Percentiles rank a stretch among this genome's conserved stretches.
Conservation (phyloP, 2,113 vertebrate genomes). For the Vombatus ursinus region DNA sequence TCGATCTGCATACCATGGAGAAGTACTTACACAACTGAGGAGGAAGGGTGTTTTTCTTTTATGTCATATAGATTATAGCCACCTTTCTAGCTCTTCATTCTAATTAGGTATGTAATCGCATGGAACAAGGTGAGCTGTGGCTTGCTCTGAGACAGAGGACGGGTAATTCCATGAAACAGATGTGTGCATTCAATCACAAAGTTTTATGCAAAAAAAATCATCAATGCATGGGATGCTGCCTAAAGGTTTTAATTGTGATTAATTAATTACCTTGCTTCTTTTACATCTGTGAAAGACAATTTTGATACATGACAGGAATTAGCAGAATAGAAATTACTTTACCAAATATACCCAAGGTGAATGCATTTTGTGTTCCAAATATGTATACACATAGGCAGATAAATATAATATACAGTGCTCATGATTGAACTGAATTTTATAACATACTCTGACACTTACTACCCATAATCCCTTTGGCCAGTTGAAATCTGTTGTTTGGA, state of each 20-base stretch:
- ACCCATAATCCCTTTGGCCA: background rate
- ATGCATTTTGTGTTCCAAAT: background rate
- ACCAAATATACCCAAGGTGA: background rate
- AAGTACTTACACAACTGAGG: constrained; percentile 1
- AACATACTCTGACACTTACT: background rate
- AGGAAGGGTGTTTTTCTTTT: constrained; percentile 30
- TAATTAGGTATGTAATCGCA: constrained; percentile 52
- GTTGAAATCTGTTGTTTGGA: background rate
- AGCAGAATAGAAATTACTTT: background rate
- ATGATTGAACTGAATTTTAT: background rate
- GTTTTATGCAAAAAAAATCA: constrained; percentile 27
- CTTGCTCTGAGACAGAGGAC: constrained; percentile 38
- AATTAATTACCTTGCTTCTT: background rate
- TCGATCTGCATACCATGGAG: background rate
- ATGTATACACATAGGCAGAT: background rate
- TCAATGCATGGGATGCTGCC: background rate
- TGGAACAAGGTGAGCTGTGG: constrained; percentile 47
- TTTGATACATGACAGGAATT: background rate
- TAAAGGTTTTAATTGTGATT: background rate
- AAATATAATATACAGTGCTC: background rate
- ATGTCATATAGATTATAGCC: constrained; percentile 48
- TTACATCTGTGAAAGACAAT: background rate
- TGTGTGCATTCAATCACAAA: constrained; percentile 3
- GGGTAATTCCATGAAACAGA: constrained; percentile 28
- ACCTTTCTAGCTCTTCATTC: constrained; percentile 42